phyloP scores from a whole-genome alignment of 1,140 invertebrate genomes.

The Lordiphosa mommai region DNA sequence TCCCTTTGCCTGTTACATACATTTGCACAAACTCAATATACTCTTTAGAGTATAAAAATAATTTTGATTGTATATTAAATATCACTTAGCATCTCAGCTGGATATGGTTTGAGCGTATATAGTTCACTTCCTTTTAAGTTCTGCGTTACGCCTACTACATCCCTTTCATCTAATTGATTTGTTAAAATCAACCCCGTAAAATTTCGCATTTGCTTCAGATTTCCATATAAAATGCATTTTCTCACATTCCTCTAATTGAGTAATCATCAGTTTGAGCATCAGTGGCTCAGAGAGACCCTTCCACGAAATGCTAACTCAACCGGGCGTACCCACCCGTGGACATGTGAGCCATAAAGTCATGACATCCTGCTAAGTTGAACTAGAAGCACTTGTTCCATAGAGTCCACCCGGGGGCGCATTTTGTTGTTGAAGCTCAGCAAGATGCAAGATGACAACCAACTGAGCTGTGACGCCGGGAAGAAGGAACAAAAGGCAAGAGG shows the following conservation, averaged over 20 bases:
- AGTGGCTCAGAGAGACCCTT: constrained; percentile 7
- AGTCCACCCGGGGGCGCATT: constrained; percentile 33
- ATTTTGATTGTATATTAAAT: no score
- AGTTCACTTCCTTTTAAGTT: constrained; percentile 9
- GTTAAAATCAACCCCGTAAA: constrained; percentile 26
- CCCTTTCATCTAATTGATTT: constrained; percentile 21
- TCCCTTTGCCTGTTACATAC: no score
- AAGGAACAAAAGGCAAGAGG: constrained; percentile 16
- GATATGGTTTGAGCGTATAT: constrained; percentile 12
- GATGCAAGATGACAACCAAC: constrained; percentile 51
- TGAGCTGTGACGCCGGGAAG: constrained; percentile 64
- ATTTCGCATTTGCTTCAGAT: constrained; percentile 18
- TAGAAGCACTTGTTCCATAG: constrained; percentile 45
- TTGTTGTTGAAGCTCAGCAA: constrained; percentile 48
- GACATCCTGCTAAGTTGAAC: constrained; percentile 42
- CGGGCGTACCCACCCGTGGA: constrained; percentile 1
- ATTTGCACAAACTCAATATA: no score
- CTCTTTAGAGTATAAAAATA: no score
- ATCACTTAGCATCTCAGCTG: constrained; percentile 19
- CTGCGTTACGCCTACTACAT: background rate
- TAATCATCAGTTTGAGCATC: constrained; percentile 30
- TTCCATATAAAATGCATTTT: constrained; percentile 40
- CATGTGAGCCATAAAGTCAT: constrained; percentile 35
- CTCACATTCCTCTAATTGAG: constrained; percentile 57
- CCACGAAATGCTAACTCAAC: background rate